A percentile compares a stretch with the other conserved stretches of the same genome.
Evolutionary conservation across 2,888 invertebrate species (phyloP).

Genomic region (Dusona sp.): DNA sequence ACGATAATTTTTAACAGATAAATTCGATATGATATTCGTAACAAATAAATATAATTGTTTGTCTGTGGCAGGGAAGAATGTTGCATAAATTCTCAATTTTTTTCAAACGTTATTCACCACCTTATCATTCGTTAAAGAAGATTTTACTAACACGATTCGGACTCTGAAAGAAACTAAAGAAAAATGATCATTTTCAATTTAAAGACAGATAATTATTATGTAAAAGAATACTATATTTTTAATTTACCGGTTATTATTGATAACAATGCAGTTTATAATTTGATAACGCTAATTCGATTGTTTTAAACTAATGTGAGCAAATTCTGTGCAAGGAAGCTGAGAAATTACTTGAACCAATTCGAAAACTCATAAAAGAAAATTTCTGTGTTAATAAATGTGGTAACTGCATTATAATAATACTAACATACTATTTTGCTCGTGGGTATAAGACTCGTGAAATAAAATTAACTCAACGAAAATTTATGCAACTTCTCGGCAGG

Average conservation of each 20-base stretch:
- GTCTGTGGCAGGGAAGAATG: neutral
- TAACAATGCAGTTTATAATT: neutral
- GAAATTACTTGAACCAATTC: neutral
- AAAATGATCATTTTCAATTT: neutral
- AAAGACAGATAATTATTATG: neutral
- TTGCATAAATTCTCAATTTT: constrained; percentile 7
- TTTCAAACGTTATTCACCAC: neutral
- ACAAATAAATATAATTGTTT: neutral
- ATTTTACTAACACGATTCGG: neutral
- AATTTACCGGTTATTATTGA: neutral
- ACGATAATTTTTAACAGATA: constrained; percentile 69
- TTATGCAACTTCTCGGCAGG: constrained; percentile 21
- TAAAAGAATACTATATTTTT: neutral
- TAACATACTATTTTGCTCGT: neutral
- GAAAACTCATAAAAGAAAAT: neutral
- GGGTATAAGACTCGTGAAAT: neutral
- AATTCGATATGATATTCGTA: constrained; percentile 22
- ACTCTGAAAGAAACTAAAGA: neutral
- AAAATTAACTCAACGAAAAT: neutral
- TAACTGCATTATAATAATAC: neutral
- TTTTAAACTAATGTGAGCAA: neutral
- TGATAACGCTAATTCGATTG: neutral
- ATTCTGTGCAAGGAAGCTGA: neutral
- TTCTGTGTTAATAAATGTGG: neutral
- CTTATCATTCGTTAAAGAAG: neutral